Percentiles rank a stretch among this genome's conserved stretches.
These are phyloP conservation scores for Rhinophrynus dorsalis DNA, from an alignment of 2,797 vertebrate species.

Conservation along the genomic window DNA sequence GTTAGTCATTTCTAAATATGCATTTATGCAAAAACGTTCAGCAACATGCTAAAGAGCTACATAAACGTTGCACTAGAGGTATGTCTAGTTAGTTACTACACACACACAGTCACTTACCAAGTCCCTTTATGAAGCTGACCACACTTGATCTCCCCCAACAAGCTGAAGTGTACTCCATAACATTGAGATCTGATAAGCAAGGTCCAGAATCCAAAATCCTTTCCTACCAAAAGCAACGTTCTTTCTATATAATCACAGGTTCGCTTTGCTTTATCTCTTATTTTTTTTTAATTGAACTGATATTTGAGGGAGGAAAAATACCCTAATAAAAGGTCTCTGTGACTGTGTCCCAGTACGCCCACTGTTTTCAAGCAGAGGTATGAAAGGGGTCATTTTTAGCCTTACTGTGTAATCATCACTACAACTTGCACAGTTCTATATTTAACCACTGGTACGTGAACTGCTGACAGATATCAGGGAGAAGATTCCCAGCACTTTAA, in stretches of 20 bases:
- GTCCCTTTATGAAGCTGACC: slow-evolving; percentile 91
- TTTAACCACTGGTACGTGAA: slow-evolving; percentile 90
- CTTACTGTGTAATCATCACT: slow-evolving; percentile 78
- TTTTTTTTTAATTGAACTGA: slow-evolving; percentile 20
- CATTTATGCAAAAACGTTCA: too few species aligned
- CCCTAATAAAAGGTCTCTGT: slow-evolving; percentile 19
- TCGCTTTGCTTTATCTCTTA: slow-evolving; percentile 30
- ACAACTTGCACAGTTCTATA: slow-evolving; percentile 86
- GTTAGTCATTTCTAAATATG: too few species aligned
- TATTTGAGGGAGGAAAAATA: slow-evolving; percentile 1
- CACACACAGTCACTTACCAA: slow-evolving; percentile 79
- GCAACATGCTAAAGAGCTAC: too few species aligned
- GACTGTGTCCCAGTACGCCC: slow-evolving; percentile 63
- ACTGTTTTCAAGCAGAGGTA: slow-evolving; percentile 79
- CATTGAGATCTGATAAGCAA: slow-evolving; percentile 59
- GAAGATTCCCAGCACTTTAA: slow-evolving; percentile 70
- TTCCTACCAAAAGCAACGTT: slow-evolving; percentile 40
- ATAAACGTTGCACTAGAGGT: too few species aligned
- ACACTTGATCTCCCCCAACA: slow-evolving; percentile 93
- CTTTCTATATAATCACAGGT: slow-evolving; percentile 57
- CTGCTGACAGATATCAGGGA: slow-evolving; percentile 82
- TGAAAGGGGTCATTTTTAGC: slow-evolving; percentile 89
- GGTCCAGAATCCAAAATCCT: slow-evolving; percentile 55
- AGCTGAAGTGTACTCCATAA: slow-evolving; percentile 85
- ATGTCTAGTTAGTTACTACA: neutral